Conservation (phyloP, 2,888 invertebrate species). For the Odontomyia ornata region DNA sequence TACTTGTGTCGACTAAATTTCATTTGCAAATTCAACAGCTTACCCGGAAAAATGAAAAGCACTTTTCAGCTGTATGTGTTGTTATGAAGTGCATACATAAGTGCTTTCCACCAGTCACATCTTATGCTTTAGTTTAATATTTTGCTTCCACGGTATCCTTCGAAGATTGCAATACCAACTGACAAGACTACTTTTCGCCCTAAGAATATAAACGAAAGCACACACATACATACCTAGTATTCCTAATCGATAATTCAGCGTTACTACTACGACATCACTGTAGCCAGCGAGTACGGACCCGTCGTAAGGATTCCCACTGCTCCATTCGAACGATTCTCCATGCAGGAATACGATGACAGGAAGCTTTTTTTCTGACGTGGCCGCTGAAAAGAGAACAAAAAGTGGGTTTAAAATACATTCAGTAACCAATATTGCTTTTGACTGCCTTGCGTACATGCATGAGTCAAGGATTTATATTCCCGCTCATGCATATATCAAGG, state of each 20-base stretch:
- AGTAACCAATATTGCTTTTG: constrained; percentile 30
- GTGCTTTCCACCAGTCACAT: too few species aligned
- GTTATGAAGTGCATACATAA: too few species aligned
- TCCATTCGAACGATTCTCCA: constrained; percentile 85
- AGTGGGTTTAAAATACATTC: neutral
- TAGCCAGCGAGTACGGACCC: constrained; percentile 94
- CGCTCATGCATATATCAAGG: constrained; percentile 15
- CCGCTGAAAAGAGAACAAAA: constrained; percentile 55
- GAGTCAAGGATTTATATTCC: constrained; percentile 33
- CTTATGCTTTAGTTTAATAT: neutral
- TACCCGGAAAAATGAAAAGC: too few species aligned
- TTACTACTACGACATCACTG: constrained; percentile 91
- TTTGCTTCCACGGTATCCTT: neutral
- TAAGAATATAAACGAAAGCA: neutral
- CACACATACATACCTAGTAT: constrained; percentile 73
- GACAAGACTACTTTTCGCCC: neutral
- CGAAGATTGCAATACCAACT: neutral
- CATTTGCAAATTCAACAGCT: too few species aligned
- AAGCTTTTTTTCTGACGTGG: constrained; percentile 63
- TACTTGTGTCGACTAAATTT: too few species aligned
- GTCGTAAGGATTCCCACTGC: constrained; percentile 96
- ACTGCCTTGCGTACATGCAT: constrained; percentile 6
- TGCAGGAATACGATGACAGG: constrained; percentile 65
- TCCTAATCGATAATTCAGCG: constrained; percentile 95
- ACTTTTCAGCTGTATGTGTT: too few species aligned